Evolutionary conservation across 2,113 vertebrate genomes (phyloP).

Genomic region (Tringa solitaria): DNA sequence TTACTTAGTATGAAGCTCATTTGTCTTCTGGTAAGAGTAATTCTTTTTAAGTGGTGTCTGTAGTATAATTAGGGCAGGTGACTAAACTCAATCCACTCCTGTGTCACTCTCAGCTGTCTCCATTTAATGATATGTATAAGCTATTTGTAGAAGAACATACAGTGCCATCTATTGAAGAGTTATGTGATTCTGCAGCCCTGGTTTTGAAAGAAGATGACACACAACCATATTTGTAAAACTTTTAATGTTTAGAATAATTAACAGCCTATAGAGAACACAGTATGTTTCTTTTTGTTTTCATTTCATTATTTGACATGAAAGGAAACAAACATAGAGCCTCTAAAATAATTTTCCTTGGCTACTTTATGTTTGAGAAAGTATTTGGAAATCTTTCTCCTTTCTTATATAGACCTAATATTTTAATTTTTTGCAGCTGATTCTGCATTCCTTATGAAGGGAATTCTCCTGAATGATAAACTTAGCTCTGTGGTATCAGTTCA

Average conservation of each 20-base stretch:
- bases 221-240: neutral
- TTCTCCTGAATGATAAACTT: neutral
- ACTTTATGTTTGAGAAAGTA: neutral
- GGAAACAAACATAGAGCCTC: neutral
- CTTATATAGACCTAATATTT: neutral
- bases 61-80: neutral
- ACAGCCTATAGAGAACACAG: neutral
- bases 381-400: neutral
- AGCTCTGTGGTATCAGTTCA: neutral
- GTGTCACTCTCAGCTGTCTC: neutral
- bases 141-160: neutral
- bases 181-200: neutral
- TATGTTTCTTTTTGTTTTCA: rapidly evolving
- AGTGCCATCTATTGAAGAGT: conserved; percentile 8
- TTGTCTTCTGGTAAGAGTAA: neutral
- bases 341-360: neutral
- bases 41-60: neutral
- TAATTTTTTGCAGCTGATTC: neutral
- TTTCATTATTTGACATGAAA: neutral
- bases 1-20: neutral
- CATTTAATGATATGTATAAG: neutral
- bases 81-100: neutral
- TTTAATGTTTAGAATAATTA: neutral
- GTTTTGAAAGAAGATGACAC: neutral
- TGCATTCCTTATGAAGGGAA: neutral